Conservation (phyloP, 2,797 vertebrate genomes). For the Oreonectes daqikongensis region DNA sequence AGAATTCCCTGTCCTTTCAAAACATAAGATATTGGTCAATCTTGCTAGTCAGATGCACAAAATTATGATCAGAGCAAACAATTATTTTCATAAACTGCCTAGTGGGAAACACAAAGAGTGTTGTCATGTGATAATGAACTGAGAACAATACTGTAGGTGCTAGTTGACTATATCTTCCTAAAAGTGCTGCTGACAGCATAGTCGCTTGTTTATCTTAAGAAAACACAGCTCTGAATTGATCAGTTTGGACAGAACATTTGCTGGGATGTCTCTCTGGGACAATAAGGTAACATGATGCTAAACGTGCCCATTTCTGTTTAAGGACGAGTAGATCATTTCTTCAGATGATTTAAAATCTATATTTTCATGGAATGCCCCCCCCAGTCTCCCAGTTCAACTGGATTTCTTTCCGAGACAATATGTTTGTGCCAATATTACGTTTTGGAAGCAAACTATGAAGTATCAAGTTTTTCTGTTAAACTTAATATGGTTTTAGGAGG, state of each 20-base stretch:
- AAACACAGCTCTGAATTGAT: slow-evolving; percentile 24
- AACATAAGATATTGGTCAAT: background rate
- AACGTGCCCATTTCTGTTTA: slow-evolving; percentile 20
- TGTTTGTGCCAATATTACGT: background rate
- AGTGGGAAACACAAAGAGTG: background rate
- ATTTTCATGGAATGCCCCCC: slow-evolving; percentile 13
- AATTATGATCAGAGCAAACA: background rate
- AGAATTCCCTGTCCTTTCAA: background rate
- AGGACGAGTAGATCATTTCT: slow-evolving; percentile 39
- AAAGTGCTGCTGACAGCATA: slow-evolving; percentile 28
- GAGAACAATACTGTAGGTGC: background rate
- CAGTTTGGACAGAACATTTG: slow-evolving; percentile 31
- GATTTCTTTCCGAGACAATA: background rate
- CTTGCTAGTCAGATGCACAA: background rate
- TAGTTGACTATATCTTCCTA: slow-evolving; percentile 7
- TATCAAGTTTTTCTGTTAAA: slow-evolving; percentile 21
- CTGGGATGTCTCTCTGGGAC: slow-evolving; percentile 22
- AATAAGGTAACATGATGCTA: slow-evolving; percentile 38
- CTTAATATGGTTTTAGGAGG: slow-evolving; percentile 42
- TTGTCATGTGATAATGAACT: background rate
- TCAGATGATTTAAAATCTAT: slow-evolving; percentile 7
- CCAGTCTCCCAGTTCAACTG: slow-evolving; percentile 25
- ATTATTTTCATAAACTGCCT: background rate
- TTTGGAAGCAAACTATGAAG: slow-evolving; percentile 2
- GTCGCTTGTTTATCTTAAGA: slow-evolving; percentile 10